Evolutionary conservation across 2,888 invertebrate genomes (phyloP).

Genomic region (Eupeodes latifasciatus): DNA sequence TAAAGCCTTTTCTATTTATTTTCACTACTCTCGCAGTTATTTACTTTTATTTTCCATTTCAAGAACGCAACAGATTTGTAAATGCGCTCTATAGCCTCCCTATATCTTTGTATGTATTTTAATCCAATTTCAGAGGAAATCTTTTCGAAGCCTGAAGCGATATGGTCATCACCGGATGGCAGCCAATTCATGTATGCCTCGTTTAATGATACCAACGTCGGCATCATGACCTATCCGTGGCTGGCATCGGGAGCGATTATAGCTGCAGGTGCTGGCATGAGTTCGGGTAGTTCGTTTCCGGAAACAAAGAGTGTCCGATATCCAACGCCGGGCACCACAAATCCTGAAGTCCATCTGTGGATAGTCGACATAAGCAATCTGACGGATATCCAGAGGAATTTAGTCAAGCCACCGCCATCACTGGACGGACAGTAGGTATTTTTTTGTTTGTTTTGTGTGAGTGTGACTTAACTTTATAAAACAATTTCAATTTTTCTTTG

Average conservation of each 20-base stretch:
- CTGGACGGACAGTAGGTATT: constrained; percentile 92
- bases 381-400: constrained; percentile 87
- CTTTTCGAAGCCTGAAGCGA: constrained; percentile 90
- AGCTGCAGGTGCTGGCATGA: constrained; percentile 85
- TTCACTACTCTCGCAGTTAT: background rate
- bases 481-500: background rate
- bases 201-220: constrained; percentile 93
- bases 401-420: constrained; percentile 90
- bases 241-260: constrained; percentile 89
- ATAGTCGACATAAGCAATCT: constrained; percentile 90
- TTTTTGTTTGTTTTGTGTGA: constrained; percentile 63
- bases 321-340: constrained; percentile 94
- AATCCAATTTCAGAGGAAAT: constrained; percentile 90
- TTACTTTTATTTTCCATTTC: background rate
- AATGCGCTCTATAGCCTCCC: background rate
- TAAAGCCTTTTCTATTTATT: background rate
- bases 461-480: constrained; percentile 26
- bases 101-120: constrained; percentile 3
- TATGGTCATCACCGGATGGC: constrained; percentile 94
- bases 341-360: constrained; percentile 93
- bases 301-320: constrained; percentile 92
- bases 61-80: constrained; percentile 8
- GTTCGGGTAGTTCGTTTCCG: constrained; percentile 89
- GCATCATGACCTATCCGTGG: constrained; percentile 92
- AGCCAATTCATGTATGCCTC: constrained; percentile 92